Evolutionary conservation across 2,113 vertebrate species (phyloP).

Genomic region (Hippocampus comes): DNA sequence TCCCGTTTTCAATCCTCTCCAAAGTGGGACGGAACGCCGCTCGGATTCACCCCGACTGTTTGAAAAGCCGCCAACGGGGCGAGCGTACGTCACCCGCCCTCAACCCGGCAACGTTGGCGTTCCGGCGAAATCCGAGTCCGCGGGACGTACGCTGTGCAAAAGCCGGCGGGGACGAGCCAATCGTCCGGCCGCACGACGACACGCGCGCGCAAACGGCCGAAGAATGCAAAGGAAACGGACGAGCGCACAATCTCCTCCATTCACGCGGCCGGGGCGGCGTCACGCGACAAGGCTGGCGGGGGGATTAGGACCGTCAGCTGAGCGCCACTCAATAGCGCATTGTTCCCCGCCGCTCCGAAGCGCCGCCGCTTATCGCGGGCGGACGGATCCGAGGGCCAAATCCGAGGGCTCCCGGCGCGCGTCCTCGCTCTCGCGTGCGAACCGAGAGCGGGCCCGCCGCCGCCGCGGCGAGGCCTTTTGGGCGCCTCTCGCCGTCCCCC

Average conservation of each 20-base stretch:
- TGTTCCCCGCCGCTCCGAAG: slow-evolving; percentile 56
- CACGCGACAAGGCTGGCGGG: slow-evolving; percentile 67
- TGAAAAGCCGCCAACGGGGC: neutral
- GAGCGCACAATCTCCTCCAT: slow-evolving; percentile 68
- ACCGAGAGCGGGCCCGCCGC: slow-evolving; percentile 22
- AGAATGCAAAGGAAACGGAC: slow-evolving; percentile 46
- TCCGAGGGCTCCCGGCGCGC: slow-evolving; percentile 47
- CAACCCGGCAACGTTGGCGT: no score
- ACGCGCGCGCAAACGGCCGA: slow-evolving; percentile 12
- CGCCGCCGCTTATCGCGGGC: slow-evolving; percentile 62
- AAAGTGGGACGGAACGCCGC: neutral
- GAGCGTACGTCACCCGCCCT: neutral
- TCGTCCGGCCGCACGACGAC: slow-evolving; percentile 13
- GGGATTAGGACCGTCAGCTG: slow-evolving; percentile 73
- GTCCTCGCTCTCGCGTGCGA: neutral
- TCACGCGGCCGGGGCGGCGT: slow-evolving; percentile 49
- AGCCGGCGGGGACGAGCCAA: slow-evolving; percentile 10
- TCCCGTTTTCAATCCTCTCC: neutral
- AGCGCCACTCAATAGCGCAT: slow-evolving; percentile 69
- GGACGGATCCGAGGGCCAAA: slow-evolving; percentile 57
- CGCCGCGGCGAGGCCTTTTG: slow-evolving; percentile 34
- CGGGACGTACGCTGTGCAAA: slow-evolving; percentile 2
- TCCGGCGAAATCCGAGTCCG: neutral
- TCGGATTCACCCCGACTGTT: neutral
- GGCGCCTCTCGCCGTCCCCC: slow-evolving; percentile 13